Base-by-base conservation (phyloP, 2,888 invertebrate species). In the Tipula lateralis region DNA sequence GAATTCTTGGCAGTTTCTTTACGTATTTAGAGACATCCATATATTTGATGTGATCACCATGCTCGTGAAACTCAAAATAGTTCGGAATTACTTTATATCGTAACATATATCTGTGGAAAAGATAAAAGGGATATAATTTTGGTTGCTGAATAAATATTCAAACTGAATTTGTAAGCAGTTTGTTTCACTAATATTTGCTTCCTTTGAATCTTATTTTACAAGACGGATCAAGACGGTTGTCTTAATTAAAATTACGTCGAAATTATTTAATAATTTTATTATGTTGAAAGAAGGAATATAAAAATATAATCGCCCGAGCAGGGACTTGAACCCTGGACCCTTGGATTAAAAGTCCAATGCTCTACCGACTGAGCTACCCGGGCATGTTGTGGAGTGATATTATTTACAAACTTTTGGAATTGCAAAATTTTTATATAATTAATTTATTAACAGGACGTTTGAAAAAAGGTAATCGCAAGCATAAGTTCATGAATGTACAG, bases 1-100 rank as follows among this genome's bases (percentile, higher is more conserved):
- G 66, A 66, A 66, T 24, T 66, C 9, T 66, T 24, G 66, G 9
- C 19, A 3, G 1, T 9, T 3, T 19, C 9, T 66, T 66, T 24
- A 66, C 9, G 9, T 66, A 66, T 2, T 66, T 66, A 1, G 19
- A 19, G 0, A 85, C 36, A 32, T 85, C 39, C 50, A 85, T 9
- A 19, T 84, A 24, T 30, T 50, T 39, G 1, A 85, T 82, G 29
- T 85, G 83, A 9, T 16, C 29, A 13, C 39, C 84, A 13, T 83
- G 83, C n/a, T 84, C 80, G 3, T 80, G 44, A 19, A 85, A 85
- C 5, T 85, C 84, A 13, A 24, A 82, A 50, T 85, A 85, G 2
- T 85, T 85, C 0, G 85, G 85, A 0, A 39, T 50, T 19, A 84
- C 29, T 13, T 85, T 84, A 1, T 83, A 9, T 0, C 83, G 84